Evolutionary conservation across 2,888 invertebrate species (phyloP).

Genomic region (Scaptomyza reducta): DNA sequence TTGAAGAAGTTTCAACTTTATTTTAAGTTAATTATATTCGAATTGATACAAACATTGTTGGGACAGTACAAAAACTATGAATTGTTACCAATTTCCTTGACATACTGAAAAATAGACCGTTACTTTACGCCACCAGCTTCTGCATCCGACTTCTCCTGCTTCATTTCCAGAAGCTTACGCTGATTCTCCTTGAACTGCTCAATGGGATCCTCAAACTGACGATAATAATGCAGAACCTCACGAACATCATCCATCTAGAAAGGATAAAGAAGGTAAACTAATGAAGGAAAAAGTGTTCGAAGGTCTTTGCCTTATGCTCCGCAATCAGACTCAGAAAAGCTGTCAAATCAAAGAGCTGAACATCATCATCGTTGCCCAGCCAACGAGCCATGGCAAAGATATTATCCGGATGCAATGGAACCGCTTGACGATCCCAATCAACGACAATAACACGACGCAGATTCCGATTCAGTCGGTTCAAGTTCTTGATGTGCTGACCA

Average conservation of each 20-base stretch:
- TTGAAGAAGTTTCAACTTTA: too few relatives aligned
- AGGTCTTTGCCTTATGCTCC: constrained; percentile 85
- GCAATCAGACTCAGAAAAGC: constrained; percentile 95
- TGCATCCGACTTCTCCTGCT: constrained; percentile 85
- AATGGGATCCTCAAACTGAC: constrained; percentile 96
- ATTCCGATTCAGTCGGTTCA: constrained; percentile 93
- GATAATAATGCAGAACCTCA: constrained; percentile 95
- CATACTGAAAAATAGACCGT: background rate
- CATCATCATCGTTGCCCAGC: constrained; percentile 97
- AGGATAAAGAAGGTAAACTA: background rate
- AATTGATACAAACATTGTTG: background rate
- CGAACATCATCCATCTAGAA: constrained; percentile 95
- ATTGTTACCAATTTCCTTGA: too few relatives aligned
- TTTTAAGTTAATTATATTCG: too few relatives aligned
- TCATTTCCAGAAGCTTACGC: constrained; percentile 88
- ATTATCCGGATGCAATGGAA: constrained; percentile 95
- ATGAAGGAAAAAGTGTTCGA: background rate
- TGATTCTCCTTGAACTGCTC: constrained; percentile 96
- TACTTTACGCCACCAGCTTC: background rate
- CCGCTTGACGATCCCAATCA: constrained; percentile 95
- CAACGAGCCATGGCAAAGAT: constrained; percentile 94
- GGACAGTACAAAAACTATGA: background rate
- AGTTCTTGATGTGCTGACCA: constrained; percentile 96
- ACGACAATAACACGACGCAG: constrained; percentile 95
- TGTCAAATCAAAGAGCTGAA: constrained; percentile 93